A percentile compares a stretch with the other conserved stretches of the same genome.
phyloP scores from a whole-genome alignment of 2,113 vertebrate species.

The Prinia subflava region DNA sequence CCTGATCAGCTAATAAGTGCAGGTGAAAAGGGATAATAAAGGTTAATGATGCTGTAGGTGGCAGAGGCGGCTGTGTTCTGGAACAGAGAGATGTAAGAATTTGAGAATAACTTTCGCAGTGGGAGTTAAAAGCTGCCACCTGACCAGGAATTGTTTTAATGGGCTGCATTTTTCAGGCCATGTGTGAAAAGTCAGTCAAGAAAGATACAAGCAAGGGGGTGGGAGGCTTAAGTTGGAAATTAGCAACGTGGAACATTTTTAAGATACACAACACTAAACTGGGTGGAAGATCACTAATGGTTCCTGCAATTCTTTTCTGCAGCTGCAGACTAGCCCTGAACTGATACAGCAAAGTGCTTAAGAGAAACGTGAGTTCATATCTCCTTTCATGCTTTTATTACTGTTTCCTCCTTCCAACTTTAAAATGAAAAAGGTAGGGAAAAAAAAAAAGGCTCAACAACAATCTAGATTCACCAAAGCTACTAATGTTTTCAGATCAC shows the following conservation, averaged over 20 bases:
- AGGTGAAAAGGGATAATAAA: neutral
- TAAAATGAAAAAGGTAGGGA: neutral
- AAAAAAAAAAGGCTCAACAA: neutral
- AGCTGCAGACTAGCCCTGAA: neutral
- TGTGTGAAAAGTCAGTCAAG: neutral
- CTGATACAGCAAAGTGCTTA: fast-evolving
- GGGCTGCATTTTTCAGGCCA: neutral
- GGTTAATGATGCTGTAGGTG: neutral
- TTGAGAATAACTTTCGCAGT: neutral
- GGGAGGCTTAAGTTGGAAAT: neutral
- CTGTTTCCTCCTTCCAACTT: neutral
- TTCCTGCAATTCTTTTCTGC: neutral
- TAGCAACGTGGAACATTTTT: neutral
- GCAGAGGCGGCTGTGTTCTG: neutral
- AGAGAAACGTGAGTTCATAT: neutral
- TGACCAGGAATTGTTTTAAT: neutral
- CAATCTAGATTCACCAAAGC: neutral
- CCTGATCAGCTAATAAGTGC: neutral
- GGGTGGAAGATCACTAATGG: neutral
- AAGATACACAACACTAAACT: fast-evolving
- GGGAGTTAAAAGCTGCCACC: neutral
- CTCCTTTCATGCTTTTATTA: neutral
- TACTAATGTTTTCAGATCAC: neutral
- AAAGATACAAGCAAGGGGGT: neutral
- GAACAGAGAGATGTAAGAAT: neutral